Percentiles rank a stretch among this genome's conserved stretches.
Evolutionary conservation across 2,113 vertebrate species (phyloP).

Genomic region (Catharus fuscescens): DNA sequence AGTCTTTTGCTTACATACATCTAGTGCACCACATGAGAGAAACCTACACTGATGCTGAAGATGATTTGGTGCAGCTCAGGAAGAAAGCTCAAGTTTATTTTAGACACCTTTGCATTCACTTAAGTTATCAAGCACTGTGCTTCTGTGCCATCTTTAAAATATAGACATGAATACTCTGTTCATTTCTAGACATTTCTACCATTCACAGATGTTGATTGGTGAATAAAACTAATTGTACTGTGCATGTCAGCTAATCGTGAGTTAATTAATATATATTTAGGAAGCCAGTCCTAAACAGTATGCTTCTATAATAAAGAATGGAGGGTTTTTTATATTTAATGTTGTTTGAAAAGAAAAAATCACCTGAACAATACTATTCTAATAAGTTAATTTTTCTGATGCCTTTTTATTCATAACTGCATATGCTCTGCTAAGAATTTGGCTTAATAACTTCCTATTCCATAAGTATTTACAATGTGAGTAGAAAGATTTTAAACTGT

Average conservation of each 20-base stretch:
- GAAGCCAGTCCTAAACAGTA: neutral
- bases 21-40: neutral
- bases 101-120: neutral
- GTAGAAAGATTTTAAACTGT: neutral
- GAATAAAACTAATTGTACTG: neutral
- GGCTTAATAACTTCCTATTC: neutral
- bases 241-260: neutral
- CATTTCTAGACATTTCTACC: neutral
- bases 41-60: neutral
- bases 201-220: neutral
- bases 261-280: neutral
- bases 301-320: neutral
- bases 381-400: neutral
- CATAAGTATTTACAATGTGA: neutral
- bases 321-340: neutral
- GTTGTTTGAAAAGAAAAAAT: neutral
- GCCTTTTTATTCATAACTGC: neutral
- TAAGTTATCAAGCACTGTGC: neutral
- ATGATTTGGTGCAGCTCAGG: neutral
- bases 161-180: neutral
- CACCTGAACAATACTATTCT: neutral
- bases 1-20: constrained; percentile 5
- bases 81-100: neutral
- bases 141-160: neutral
- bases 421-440: neutral